phyloP scores from a whole-genome alignment of 2,797 vertebrate species.

The Okamejei kenojei region DNA sequence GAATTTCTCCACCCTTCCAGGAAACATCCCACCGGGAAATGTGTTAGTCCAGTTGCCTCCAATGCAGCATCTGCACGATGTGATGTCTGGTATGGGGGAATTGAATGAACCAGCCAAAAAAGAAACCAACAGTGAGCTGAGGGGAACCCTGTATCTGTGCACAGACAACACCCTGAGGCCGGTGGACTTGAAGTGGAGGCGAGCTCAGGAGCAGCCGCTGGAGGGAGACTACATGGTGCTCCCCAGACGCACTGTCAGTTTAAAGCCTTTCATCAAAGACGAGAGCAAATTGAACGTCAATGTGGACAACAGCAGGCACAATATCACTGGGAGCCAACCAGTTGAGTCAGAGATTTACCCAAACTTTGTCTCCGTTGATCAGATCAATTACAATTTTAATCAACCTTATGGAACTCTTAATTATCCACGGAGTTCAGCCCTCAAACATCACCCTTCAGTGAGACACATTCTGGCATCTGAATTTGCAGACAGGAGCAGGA shows the following conservation, averaged over 20 bases:
- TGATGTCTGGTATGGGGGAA: constrained; percentile 66
- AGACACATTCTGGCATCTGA: constrained; percentile 81
- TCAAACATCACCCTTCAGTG: constrained; percentile 85
- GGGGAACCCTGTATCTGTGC: constrained; percentile 83
- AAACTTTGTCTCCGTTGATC: constrained; percentile 77
- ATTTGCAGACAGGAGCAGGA: constrained; percentile 85
- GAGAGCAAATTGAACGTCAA: constrained; percentile 71
- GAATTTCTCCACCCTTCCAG: constrained; percentile 85
- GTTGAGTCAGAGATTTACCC: constrained; percentile 79
- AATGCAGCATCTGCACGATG: constrained; percentile 55
- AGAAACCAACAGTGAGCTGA: constrained; percentile 67
- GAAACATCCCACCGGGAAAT: constrained; percentile 80
- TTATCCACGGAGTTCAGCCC: constrained; percentile 83
- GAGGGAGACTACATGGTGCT: constrained; percentile 98
- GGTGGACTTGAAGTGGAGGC: constrained; percentile 75
- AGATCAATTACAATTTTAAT: constrained; percentile 79
- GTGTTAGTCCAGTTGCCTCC: constrained; percentile 82
- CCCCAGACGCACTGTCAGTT: constrained; percentile 82
- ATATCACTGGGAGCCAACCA: constrained; percentile 64
- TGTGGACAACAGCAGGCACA: constrained; percentile 75
- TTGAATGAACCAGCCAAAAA: constrained; percentile 75
- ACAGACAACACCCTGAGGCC: constrained; percentile 77
- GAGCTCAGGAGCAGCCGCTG: constrained; percentile 64
- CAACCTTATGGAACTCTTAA: constrained; percentile 89
- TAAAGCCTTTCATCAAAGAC: constrained; percentile 77